Evolutionary conservation across 2,113 vertebrate genomes (phyloP), one percentile per base, ranked within the genome.

Genomic region (Phycodurus eques): DNA sequence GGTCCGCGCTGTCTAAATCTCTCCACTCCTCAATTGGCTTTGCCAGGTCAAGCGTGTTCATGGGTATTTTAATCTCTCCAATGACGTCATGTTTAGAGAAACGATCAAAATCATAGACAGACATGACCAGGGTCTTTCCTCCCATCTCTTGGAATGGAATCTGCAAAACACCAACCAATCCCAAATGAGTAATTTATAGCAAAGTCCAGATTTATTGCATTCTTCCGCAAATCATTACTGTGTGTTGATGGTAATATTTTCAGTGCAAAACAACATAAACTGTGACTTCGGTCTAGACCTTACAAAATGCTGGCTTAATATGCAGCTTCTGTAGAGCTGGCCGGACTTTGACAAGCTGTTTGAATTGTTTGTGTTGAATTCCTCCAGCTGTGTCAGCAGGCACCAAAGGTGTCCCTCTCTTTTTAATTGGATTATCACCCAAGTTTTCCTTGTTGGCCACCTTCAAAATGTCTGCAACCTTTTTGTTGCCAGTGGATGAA

Each of bases 21-120:
- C 94, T 74, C 97, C 97, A 99, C 74, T 98, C 96, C 90, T 98
- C 96, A 0, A 99, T 94, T 72, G 97, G 95, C 88, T 98, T 96
- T 17, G 96, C 96, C 54, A 99, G 92, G 84, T 99, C 96, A 74
- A 99, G 95, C 0, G 95, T 97, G 91, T 98, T 98, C 96, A 98
- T 98, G 64, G 95, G 93, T 67, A 95, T 94, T 87, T 96, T 96
- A 44, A 99, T 94, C 88, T 98, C 96, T 0, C 97, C 97, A 0
- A 99, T 99, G 82, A 98, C 95, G 63, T 99, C 97, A 0, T 99
- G 96, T 78, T 99, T 98, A 31, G 97, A 99, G 93, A 99, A 99
- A 78, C 97, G 96, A 84, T 99, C 97, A 0, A 98, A 99, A 91
- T 99, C 97, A 0, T 96, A 99, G 77, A 98, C 96, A n/a, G 95